Evolutionary conservation across 2,113 vertebrate genomes (phyloP), one percentile per base, ranked within the genome.

Genomic region (Pithys albifrons): DNA sequence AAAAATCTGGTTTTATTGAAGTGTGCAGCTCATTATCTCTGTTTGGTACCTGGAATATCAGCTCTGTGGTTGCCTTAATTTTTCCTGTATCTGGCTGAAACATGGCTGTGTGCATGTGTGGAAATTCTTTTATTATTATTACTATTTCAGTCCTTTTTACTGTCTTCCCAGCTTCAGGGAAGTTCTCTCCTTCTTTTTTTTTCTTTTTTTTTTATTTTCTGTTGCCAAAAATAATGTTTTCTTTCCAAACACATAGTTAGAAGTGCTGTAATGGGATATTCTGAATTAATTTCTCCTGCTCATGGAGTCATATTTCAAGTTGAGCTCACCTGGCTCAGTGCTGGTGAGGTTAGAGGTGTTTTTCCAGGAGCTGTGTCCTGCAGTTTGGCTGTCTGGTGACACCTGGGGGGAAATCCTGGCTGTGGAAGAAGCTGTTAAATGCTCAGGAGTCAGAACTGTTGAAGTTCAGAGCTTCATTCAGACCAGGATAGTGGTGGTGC

Each of bases 341-440:
- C 29, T 79, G 49, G 7, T 3, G 7, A 66, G 28, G 18, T 10
- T 43, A 39, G 41, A 91, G 46, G 27, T 75, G 41, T 20, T 85
- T 73, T 77, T 75, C 66, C 25, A 82, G 67, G 46, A 73, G 20
- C 2, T 35, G 3, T 43, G 3, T 69, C 1, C 5, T 75, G 6
- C 43, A 39, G 25, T 48, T 59, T 49, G 48, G 4, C 15, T 70
- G 29, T 62, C 22, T 82, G 35, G 7, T 61, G 77, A 8, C 22
- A 14, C 19, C 80, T n/a, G n/a, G 28, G 45, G 69, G 83, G 66
- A 55, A 89, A 65, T 62, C 27, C 19, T 41, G 27, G 15, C 39
- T 22, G 16, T 35, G 57, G 72, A 79, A 90, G 57, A 69, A 88
- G 90, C 88, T 96, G 75, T 90, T 96, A 94, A 94, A 97, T 93